These are phyloP conservation scores for Tipula confusa DNA, from an alignment of 2,888 invertebrate species.

Conservation along the genomic window DNA sequence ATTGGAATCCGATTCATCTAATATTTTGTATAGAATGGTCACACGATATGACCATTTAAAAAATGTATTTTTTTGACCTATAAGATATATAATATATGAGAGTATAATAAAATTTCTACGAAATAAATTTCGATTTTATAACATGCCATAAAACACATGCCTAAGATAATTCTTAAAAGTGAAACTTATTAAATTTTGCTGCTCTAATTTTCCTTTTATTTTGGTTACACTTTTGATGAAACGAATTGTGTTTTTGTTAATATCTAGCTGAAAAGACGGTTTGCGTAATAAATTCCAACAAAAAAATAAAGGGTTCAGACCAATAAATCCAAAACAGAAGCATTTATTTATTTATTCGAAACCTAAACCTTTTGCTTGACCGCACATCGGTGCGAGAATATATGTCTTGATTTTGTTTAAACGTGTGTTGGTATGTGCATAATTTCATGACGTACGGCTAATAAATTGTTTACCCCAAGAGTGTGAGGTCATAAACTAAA, in stretches of 20 bases:
- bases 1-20: too few species aligned
- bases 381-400: background rate
- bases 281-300: background rate
- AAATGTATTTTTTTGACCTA: too few species aligned
- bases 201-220: background rate
- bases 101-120: background rate
- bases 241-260: background rate
- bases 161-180: background rate
- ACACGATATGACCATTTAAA: too few species aligned
- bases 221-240: background rate
- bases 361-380: background rate
- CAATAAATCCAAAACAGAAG: background rate
- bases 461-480: background rate
- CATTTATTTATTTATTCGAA: background rate
- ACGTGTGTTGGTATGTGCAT: background rate
- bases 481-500: background rate
- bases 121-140: background rate
- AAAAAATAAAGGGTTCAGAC: background rate
- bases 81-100: too few species aligned
- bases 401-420: background rate
- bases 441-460: background rate
- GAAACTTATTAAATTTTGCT: background rate
- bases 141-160: background rate
- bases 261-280: background rate
- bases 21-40: too few species aligned